phyloP scores from a whole-genome alignment of 2,113 vertebrate genomes.

The Taurulus bubalis region DNA sequence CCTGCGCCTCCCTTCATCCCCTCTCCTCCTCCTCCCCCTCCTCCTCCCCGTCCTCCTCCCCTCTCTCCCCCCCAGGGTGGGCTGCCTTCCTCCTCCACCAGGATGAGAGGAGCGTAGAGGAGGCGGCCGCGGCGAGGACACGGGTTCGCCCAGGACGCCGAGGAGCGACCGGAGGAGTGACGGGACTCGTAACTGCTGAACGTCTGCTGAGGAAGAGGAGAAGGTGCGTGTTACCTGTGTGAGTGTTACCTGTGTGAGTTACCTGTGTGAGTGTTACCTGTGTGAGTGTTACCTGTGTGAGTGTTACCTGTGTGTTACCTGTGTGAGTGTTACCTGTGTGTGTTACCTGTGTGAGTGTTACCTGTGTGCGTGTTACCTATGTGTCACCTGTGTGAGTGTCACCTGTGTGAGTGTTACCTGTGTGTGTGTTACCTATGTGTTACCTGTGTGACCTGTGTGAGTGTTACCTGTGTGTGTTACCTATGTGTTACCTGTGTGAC shows the following conservation, averaged over 20 bases:
- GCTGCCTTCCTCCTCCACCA: constrained; percentile 85
- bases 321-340: constrained; percentile 73
- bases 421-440: neutral
- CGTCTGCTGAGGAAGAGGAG: constrained; percentile 18
- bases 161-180: constrained; percentile 63
- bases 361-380: constrained; percentile 72
- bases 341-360: constrained; percentile 10
- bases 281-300: neutral
- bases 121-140: constrained; percentile 85
- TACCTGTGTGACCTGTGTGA: too few species aligned
- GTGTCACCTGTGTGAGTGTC: constrained; percentile 9
- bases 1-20: constrained; percentile 56
- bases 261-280: neutral
- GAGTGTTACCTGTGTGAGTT: neutral
- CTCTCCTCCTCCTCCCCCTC: constrained; percentile 17
- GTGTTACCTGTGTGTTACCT: neutral
- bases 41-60: constrained; percentile 22
- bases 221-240: neutral
- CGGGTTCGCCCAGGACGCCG: constrained; percentile 88
- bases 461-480: constrained; percentile 74
- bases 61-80: constrained; percentile 61
- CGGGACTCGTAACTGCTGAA: constrained; percentile 74
- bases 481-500: neutral
- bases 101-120: constrained; percentile 89
- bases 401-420: constrained; percentile 56